Evolutionary conservation across 2,113 vertebrate species (phyloP).

Genomic region (Pachycephala philippinensis): DNA sequence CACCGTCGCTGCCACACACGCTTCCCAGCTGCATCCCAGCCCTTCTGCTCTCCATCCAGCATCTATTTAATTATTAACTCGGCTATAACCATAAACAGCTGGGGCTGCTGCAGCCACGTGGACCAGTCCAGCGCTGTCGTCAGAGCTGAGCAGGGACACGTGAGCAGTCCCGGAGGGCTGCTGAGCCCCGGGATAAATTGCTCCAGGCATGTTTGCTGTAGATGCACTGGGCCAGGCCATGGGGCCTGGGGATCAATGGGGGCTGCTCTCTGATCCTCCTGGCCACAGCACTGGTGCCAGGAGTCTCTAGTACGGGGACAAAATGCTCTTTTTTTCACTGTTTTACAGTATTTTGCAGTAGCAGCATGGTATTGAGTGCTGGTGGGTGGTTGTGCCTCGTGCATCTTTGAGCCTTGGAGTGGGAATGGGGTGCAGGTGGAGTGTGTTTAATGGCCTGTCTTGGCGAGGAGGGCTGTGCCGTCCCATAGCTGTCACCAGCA

Average conservation of each 20-base stretch:
- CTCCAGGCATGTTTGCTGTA: neutral
- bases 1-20: neutral
- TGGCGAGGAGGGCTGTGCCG: neutral
- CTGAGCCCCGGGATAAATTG: constrained; percentile 17
- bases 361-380: rapidly evolving
- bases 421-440: rapidly evolving
- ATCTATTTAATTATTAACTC: constrained; percentile 71
- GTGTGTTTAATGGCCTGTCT: neutral
- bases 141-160: constrained; percentile 49
- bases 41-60: constrained; percentile 59
- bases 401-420: neutral
- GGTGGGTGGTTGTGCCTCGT: neutral
- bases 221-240: rapidly evolving
- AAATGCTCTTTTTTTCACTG: neutral
- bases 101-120: constrained; percentile 60
- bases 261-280: neutral
- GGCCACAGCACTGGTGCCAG: rapidly evolving
- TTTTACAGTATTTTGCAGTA: neutral
- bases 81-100: constrained; percentile 64
- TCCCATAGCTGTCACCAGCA: rapidly evolving
- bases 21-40: constrained; percentile 54
- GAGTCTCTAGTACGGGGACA: neutral
- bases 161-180: constrained; percentile 38
- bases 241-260: neutral
- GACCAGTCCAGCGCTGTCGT: constrained; percentile 52